These are phyloP conservation scores for Drosophila lutescens DNA, from an alignment of 2,888 invertebrate species.

Conservation along the genomic window DNA sequence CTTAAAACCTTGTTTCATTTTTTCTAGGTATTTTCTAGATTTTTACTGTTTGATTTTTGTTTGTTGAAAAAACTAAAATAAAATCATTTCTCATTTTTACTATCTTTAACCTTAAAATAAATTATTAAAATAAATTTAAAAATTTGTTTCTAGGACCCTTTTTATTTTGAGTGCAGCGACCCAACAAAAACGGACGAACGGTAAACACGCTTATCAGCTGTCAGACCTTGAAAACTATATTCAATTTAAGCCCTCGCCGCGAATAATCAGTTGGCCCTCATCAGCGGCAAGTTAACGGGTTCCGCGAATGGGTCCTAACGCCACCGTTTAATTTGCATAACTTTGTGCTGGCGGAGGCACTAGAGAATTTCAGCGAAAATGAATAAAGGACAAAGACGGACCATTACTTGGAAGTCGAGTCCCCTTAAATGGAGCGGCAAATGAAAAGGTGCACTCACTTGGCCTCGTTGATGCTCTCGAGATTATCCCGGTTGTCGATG, in stretches of 20 bases:
- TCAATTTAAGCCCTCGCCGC: slow-evolving; percentile 15
- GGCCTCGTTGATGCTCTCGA: slow-evolving; percentile 79
- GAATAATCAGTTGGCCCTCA: slow-evolving; percentile 28
- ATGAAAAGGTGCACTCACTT: slow-evolving; percentile 77
- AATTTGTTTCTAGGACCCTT: no score
- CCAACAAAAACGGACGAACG: slow-evolving; percentile 8
- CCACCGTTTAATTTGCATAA: slow-evolving; percentile 27
- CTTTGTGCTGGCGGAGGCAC: not conserved
- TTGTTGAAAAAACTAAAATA: no score
- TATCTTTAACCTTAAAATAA: no score
- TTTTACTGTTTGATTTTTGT: no score
- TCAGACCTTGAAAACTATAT: slow-evolving; percentile 16
- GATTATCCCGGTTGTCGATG: slow-evolving; percentile 81
- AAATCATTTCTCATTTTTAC: no score
- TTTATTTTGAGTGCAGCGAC: not conserved
- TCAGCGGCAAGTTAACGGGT: slow-evolving; percentile 8
- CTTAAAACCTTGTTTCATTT: no score
- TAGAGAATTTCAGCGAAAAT: not conserved
- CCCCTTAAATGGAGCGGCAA: not conserved
- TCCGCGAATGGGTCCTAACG: slow-evolving; percentile 12
- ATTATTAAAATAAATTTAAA: no score
- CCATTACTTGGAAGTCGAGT: not conserved
- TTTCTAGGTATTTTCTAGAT: no score
- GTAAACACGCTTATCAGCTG: slow-evolving; percentile 10
- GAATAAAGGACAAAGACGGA: not conserved